These are phyloP conservation scores for Tokudaia muenninki DNA, from an alignment of 2,797 vertebrate genomes.

Conservation along the genomic window DNA sequence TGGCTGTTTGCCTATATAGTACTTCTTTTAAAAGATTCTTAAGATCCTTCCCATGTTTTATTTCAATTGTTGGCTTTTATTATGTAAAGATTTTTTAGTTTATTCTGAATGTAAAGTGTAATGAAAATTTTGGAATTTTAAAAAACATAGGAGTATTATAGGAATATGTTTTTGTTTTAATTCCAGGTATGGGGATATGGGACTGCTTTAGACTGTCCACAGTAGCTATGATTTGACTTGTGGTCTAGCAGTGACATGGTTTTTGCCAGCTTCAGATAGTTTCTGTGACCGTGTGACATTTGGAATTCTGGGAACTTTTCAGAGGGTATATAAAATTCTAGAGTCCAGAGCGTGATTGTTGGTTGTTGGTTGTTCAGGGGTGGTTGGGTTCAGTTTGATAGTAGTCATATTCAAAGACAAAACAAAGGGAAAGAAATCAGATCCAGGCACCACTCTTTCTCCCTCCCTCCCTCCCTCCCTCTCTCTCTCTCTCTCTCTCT, in stretches of 20 bases:
- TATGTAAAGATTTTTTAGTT: not conserved
- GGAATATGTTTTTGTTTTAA: not conserved
- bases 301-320: not conserved
- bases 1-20: not conserved
- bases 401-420: not conserved
- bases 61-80: not conserved
- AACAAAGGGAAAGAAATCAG: not conserved
- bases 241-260: not conserved
- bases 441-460: not conserved
- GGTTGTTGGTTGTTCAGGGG: not conserved
- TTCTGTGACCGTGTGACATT: not conserved
- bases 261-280: not conserved
- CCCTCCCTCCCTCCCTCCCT: too few species aligned
- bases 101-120: not conserved
- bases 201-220: not conserved
- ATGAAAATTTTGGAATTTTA: not conserved
- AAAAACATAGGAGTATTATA: not conserved
- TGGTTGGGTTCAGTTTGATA: not conserved
- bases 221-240: not conserved
- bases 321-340: not conserved
- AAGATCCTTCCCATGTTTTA: not conserved
- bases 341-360: not conserved
- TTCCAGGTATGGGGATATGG: not conserved
- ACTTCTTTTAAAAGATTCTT: slow-evolving; percentile 10
- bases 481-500: too few species aligned